Percentiles rank a stretch among this genome's conserved stretches.
Evolutionary conservation across 92 coral and sea anemone genomes (phyloP).

Genomic region (Isaurus tuberculatus): DNA sequence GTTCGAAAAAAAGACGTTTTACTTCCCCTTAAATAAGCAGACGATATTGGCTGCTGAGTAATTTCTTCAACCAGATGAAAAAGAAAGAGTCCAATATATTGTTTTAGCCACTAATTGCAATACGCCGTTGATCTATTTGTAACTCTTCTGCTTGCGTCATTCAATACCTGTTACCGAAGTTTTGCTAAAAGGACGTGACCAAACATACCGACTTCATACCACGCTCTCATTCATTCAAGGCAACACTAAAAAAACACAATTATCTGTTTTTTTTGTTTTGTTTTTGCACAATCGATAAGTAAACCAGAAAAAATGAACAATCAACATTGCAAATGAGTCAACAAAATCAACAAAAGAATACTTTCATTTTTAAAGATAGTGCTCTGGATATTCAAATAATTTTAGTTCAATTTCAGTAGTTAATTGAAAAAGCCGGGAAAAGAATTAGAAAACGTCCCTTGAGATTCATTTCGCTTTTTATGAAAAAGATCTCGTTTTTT

Average conservation of each 20-base stretch:
- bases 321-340: conserved; percentile 17
- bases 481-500: not conserved
- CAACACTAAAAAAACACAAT: not conserved
- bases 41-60: too few species aligned
- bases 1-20: too few species aligned
- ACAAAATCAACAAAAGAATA: not conserved
- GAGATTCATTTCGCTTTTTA: not conserved
- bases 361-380: not conserved
- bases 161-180: not conserved
- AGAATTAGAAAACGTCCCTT: not conserved
- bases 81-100: not conserved
- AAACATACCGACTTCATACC: not conserved
- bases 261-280: not conserved
- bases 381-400: not conserved
- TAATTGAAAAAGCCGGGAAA: not conserved
- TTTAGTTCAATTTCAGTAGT: not conserved
- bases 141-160: not conserved
- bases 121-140: not conserved
- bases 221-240: not conserved
- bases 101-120: not conserved
- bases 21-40: too few species aligned
- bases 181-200: not conserved
- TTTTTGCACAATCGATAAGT: not conserved
- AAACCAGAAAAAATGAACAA: conserved; percentile 22
- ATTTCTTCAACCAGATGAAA: not conserved